phyloP scores from a whole-genome alignment of 2,797 vertebrate species.

The Phoeniculus purpureus region DNA sequence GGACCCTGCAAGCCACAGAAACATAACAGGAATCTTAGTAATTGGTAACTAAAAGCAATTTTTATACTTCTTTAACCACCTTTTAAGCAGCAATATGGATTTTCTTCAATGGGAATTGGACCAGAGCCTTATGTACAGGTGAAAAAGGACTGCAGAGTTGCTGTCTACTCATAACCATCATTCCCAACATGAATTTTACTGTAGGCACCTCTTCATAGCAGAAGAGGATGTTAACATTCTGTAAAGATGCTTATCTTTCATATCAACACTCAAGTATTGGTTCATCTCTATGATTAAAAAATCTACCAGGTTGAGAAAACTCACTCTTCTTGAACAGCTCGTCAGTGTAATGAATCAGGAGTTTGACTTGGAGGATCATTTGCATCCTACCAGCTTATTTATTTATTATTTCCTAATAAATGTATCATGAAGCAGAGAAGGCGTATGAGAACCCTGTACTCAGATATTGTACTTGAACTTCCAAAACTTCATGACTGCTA shows the following conservation, averaged over 20 bases:
- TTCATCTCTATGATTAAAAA: not conserved
- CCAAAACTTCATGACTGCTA: not conserved
- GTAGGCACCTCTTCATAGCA: not conserved
- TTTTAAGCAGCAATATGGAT: not conserved
- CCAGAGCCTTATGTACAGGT: not conserved
- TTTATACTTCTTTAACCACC: not conserved
- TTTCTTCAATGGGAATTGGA: not conserved
- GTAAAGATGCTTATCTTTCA: not conserved
- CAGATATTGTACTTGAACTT: not conserved
- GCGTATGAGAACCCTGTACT: not conserved
- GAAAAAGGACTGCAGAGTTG: not conserved
- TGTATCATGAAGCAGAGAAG: not conserved
- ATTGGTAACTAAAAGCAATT: not conserved
- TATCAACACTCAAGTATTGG: not conserved
- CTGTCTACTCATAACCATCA: not conserved
- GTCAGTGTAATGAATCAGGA: not conserved
- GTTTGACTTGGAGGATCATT: not conserved
- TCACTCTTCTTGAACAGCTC: not conserved
- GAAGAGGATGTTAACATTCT: not conserved
- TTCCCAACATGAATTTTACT: not conserved
- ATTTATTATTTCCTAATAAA: not conserved
- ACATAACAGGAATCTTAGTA: not conserved
- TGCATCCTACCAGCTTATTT: not conserved
- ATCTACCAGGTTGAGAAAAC: not conserved
- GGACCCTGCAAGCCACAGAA: slow-evolving; percentile 83